A percentile compares a stretch with the other conserved stretches of the same genome.
phyloP scores from a whole-genome alignment of 2,888 invertebrate genomes.

The Heliconius hortense region DNA sequence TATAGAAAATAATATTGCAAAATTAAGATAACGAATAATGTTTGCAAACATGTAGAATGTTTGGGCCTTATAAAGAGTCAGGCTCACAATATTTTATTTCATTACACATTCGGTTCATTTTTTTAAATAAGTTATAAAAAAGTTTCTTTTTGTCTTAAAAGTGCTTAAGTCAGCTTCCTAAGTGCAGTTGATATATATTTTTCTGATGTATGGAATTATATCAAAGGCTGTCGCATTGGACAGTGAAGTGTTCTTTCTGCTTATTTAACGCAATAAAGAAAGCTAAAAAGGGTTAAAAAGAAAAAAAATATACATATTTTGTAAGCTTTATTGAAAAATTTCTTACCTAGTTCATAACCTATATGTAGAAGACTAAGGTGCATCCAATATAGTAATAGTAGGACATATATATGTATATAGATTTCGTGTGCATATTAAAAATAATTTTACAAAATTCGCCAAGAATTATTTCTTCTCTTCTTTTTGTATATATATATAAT shows the following conservation, averaged over 20 bases:
- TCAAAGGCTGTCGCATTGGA: too few relatives aligned
- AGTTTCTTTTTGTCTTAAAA: too few relatives aligned
- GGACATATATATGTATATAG: constrained; percentile 27
- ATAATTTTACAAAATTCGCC: constrained; percentile 28
- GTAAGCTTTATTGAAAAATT: constrained; percentile 63
- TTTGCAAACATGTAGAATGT: too few relatives aligned
- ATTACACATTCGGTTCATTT: too few relatives aligned
- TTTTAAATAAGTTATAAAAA: too few relatives aligned
- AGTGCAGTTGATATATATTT: too few relatives aligned
- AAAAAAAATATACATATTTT: constrained; percentile 41
- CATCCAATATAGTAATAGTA: constrained; percentile 47
- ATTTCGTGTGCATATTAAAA: constrained; percentile 28
- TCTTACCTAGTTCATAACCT: constrained; percentile 49
- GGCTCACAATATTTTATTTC: not conserved
- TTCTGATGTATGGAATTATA: too few relatives aligned
- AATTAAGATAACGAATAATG: too few relatives aligned
- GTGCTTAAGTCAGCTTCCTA: too few relatives aligned
- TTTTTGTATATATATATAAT: not conserved
- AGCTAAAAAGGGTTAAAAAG: constrained; percentile 1
- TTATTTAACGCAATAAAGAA: too few relatives aligned
- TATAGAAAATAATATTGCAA: too few relatives aligned
- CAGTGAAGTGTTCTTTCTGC: not conserved
- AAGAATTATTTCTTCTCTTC: constrained; percentile 1
- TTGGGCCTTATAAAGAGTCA: not conserved
- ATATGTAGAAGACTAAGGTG: constrained; percentile 50